phyloP scores from a whole-genome alignment of 2,113 vertebrate genomes.

The Gambusia affinis region DNA sequence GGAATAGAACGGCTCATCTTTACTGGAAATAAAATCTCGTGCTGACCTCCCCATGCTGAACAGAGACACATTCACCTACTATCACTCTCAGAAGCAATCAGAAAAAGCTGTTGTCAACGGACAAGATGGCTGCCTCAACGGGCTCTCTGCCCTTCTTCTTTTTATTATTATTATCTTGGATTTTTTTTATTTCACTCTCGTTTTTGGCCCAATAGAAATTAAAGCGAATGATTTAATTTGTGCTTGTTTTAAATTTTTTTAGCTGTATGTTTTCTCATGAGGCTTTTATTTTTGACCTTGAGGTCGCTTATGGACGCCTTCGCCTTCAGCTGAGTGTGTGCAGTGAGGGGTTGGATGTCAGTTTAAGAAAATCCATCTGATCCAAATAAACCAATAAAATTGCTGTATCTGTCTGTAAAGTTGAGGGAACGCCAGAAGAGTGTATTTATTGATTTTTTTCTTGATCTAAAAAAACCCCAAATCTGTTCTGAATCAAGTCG shows the following conservation, averaged over 20 bases:
- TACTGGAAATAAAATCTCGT: constrained; percentile 70
- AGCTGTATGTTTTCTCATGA: constrained; percentile 70
- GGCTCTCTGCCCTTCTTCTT: constrained; percentile 29
- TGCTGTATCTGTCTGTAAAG: constrained; percentile 81
- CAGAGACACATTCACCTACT: constrained; percentile 58
- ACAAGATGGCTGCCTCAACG: constrained; percentile 60
- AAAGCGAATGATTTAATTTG: constrained; percentile 64
- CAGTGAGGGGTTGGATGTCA: constrained; percentile 75
- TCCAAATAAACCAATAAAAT: constrained; percentile 80
- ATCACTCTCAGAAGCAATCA: constrained; percentile 74
- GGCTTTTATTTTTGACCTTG: constrained; percentile 74
- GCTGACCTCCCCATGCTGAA: constrained; percentile 77
- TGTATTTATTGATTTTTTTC: too few species aligned
- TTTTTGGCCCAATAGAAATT: constrained; percentile 70
- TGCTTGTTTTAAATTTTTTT: constrained; percentile 70
- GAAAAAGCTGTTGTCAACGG: constrained; percentile 61
- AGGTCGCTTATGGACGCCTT: constrained; percentile 66
- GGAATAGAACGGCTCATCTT: constrained; percentile 20
- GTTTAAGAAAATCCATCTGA: constrained; percentile 75
- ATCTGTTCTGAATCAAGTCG: constrained; percentile 80
- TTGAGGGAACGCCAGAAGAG: constrained; percentile 68
- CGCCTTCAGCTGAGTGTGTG: constrained; percentile 71
- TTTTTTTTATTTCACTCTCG: constrained; percentile 27
- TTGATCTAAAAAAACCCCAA: constrained; percentile 31
- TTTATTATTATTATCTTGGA: neutral